Base-by-base conservation (phyloP, 2,797 vertebrate species). In the Notoglanidium macrostoma region DNA sequence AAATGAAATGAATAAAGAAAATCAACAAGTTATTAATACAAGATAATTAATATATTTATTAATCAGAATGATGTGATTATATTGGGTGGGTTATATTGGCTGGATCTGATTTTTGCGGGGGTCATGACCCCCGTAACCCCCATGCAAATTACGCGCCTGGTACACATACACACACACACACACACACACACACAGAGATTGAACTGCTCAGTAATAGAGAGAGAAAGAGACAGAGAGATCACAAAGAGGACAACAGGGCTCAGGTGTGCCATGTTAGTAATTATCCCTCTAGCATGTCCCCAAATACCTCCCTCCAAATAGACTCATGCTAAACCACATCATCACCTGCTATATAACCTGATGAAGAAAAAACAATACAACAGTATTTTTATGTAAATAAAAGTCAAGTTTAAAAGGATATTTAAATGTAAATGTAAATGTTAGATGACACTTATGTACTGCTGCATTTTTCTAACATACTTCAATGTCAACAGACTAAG, bases 201-300 rank as follows among this genome's bases (percentile, higher is more conserved):
- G 35, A 3, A 70, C 32, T 46, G 70, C 32, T 74, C 23, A 73
- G 70, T 10, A 9, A 40, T 23, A 26, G 21, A 74, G 26, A 15
- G 21, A 70, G 68, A 49, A 49, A 6, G 10, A 8, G 46, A 29
- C 26, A 44, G 9, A 23, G 44, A 46, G 21, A 6, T 54, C 23
- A 54, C 26, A 79, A 35, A 57, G 23, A 57, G n/a, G 17, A 26
- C 77, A 80, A 44, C 78, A 81, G 57, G 57, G 5, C 78, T 81
- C 78, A 81, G 57, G 78, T 81, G 57, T 63, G 57, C 57, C 21
- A 46, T 17, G 12, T 15, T 26, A 19, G 40, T 81, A 63, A 81
- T 81, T 46, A 81, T 63, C 40, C 23, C 14, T 82, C 40, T 65
- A 49, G 21, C 23, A 49, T 63, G 23, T 65, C 79, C 79, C 59